Conservation (phyloP, 2,888 invertebrate genomes). For the Cheilosia impressa region DNA sequence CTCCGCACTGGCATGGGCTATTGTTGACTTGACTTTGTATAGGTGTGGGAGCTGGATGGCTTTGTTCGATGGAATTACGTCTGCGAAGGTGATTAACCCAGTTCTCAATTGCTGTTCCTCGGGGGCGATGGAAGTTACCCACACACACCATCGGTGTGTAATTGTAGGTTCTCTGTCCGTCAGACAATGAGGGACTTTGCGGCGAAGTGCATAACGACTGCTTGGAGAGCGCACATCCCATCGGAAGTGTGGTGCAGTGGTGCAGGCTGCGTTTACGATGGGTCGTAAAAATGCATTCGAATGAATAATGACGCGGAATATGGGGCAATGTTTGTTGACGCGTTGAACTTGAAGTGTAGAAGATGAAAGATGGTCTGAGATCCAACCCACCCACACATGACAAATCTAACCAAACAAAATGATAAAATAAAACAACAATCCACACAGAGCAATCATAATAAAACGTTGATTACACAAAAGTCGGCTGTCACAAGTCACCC, state of each 20-base stretch:
- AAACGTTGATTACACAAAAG: not conserved
- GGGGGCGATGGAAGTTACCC: constrained; percentile 14
- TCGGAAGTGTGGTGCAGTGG: no score
- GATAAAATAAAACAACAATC: constrained; percentile 1
- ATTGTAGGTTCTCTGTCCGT: not conserved
- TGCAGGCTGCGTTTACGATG: no score
- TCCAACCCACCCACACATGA: not conserved
- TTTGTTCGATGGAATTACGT: constrained; percentile 50
- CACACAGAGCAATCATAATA: constrained; percentile 8
- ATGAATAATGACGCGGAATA: no score
- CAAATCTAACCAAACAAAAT: constrained; percentile 16
- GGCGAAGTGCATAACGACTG: not conserved
- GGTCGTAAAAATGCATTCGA: no score
- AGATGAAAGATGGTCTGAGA: no score
- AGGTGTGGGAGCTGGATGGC: constrained; percentile 48
- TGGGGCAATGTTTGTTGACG: no score
- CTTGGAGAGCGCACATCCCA: not conserved
- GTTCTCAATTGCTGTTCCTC: constrained; percentile 33
- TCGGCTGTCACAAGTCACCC: constrained; percentile 14
- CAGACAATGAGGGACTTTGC: not conserved
- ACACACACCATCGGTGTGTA: not conserved
- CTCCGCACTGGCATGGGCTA: constrained; percentile 23
- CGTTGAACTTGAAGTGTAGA: no score
- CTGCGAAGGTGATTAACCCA: constrained; percentile 67
- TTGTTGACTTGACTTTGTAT: constrained; percentile 49